A percentile compares a stretch with the other conserved stretches of the same genome.
These are phyloP conservation scores for Hirundo rustica DNA, from an alignment of 2,797 vertebrate genomes.

Conservation along the genomic window DNA sequence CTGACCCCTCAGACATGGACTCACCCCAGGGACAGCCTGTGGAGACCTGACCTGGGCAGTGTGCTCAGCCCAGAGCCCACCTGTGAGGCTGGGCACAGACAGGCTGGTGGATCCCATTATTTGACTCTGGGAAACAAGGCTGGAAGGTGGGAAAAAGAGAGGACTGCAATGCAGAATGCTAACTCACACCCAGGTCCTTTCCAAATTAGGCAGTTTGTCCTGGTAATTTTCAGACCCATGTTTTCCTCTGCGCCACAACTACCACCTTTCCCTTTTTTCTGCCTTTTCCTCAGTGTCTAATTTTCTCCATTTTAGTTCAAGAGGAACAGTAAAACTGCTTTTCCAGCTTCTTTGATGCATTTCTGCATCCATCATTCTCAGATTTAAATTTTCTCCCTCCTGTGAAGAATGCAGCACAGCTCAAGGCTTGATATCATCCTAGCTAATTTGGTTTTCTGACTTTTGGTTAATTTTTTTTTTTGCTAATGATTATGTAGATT, in stretches of 20 bases:
- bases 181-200: not conserved
- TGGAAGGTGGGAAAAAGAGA: not conserved
- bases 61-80: not conserved
- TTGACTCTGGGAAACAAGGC: not conserved
- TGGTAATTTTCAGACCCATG: not conserved
- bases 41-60: accelerated
- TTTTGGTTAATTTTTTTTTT: not conserved
- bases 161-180: not conserved
- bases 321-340: not conserved
- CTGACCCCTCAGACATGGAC: not conserved
- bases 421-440: not conserved
- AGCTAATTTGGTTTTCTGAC: not conserved
- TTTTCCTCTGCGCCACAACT: not conserved
- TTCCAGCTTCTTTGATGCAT: not conserved
- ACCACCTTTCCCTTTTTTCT: not conserved
- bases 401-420: not conserved
- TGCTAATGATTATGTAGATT: not conserved
- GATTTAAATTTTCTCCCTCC: not conserved
- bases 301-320: not conserved
- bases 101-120: not conserved
- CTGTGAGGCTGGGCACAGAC: not conserved
- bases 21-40: accelerated
- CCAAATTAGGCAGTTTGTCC: not conserved
- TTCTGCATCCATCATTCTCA: not conserved
- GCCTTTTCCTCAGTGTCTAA: not conserved